Base-by-base conservation (phyloP, 2,888 invertebrate species). In the Tetramorium bicarinatum region DNA sequence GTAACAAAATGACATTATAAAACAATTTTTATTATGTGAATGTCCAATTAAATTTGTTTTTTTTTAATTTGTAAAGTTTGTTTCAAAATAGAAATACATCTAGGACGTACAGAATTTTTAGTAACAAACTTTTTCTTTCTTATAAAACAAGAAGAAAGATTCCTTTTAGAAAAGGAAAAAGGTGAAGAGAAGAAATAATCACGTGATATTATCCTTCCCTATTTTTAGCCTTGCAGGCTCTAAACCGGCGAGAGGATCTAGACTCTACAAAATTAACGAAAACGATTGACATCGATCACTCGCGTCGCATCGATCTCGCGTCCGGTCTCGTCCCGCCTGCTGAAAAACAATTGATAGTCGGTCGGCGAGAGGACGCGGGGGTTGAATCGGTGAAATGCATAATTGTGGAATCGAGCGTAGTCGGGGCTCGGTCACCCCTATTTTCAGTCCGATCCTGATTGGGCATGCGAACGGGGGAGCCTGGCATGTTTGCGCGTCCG, bases 351-450 rank as follows among this genome's bases (percentile, higher is more conserved):
- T 64, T 64, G 44, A 80, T 84, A 89, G 85, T 85, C 85, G 85
- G 84, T 83, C 83, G 82, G 86, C 79, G 82, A 62, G 15, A 2
- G 64, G 13, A 1, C 11, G 69, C 82, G 79, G 71, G 29, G n/a
- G 41, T 41, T 13, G 79, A 72, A 59, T 72, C 59, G 85, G 84
- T 85, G 87, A 89, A 91, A 87, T 90, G 85, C 88, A 90, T 89
- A 89, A 91, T 91, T 90, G 90, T 88, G 90, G 88, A 90, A 85
- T 90, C 90, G 90, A 91, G 87, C 87, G 88, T 88, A 89, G 89
- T 21, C 72, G 54, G 29, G n/a, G 34, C 86, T 86, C 62, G 88
- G 89, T 87, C 66, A 83, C 66, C n/a, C 41, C 90, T 90, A 91
- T 90, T 90, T 89, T 91, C 89, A 88, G 83, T 81, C 80, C 71